These are phyloP conservation scores for Drosophila nikananu DNA, from an alignment of 1,140 invertebrate genomes.

Conservation along the genomic window DNA sequence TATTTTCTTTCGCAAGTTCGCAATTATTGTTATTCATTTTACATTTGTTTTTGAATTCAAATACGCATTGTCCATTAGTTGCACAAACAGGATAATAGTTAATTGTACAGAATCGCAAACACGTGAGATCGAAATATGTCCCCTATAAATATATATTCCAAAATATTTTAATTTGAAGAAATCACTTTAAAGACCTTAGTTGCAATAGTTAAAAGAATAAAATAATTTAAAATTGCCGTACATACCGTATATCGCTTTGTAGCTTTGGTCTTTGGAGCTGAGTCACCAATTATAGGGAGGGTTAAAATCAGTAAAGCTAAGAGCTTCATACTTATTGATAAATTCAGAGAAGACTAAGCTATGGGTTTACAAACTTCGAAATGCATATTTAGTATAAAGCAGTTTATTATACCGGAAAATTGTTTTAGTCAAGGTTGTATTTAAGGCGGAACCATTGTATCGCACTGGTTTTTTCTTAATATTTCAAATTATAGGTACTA, in stretches of 20 bases:
- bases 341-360: not conserved
- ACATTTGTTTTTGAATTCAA: not conserved
- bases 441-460: not conserved
- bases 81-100: not conserved
- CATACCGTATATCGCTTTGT: too few relatives aligned
- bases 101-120: not conserved
- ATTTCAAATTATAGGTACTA: not conserved
- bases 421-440: not conserved
- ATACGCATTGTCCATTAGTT: not conserved
- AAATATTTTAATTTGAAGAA: not conserved
- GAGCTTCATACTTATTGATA: not conserved
- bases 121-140: too few relatives aligned
- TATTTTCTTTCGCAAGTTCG: accelerated
- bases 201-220: too few relatives aligned
- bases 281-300: not conserved
- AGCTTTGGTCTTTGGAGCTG: too few relatives aligned
- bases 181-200: too few relatives aligned
- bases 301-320: not conserved
- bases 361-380: not conserved
- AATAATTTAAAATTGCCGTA: not conserved
- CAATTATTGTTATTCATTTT: slow-evolving; percentile 8
- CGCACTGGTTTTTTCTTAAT: not conserved
- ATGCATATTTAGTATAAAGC: not conserved
- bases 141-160: too few relatives aligned
- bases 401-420: not conserved